These are phyloP conservation scores for Gallinago paraguaiae DNA, from an alignment of 2,113 vertebrate species.

Conservation along the genomic window DNA sequence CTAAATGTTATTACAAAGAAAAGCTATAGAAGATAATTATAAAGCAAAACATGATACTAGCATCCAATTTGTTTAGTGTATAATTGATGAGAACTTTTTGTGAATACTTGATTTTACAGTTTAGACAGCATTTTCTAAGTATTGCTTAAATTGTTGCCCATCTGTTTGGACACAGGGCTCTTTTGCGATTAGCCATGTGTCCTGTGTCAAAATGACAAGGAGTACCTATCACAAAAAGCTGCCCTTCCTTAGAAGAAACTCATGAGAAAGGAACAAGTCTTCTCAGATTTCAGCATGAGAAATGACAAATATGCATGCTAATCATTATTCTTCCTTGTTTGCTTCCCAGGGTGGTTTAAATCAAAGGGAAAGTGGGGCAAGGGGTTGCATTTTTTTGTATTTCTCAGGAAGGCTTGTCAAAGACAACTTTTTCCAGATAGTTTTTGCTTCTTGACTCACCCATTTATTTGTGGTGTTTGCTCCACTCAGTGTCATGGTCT, in stretches of 20 bases:
- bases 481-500: neutral
- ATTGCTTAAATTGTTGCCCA: neutral
- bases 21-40: neutral
- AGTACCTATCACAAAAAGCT: neutral
- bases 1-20: neutral
- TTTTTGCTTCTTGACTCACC: neutral
- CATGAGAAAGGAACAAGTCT: neutral
- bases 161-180: accelerated
- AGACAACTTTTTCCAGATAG: neutral
- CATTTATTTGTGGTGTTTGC: neutral
- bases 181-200: neutral
- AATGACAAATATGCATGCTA: neutral
- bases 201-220: neutral
- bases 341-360: neutral
- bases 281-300: neutral
- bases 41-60: neutral
- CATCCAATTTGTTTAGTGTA: neutral
- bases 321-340: neutral
- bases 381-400: neutral
- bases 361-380: neutral
- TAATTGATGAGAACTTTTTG: neutral
- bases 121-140: neutral
- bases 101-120: neutral
- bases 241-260: neutral
- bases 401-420: neutral